Conservation (phyloP, 1,140 invertebrate species). For the Macrostomum lignano region DNA sequence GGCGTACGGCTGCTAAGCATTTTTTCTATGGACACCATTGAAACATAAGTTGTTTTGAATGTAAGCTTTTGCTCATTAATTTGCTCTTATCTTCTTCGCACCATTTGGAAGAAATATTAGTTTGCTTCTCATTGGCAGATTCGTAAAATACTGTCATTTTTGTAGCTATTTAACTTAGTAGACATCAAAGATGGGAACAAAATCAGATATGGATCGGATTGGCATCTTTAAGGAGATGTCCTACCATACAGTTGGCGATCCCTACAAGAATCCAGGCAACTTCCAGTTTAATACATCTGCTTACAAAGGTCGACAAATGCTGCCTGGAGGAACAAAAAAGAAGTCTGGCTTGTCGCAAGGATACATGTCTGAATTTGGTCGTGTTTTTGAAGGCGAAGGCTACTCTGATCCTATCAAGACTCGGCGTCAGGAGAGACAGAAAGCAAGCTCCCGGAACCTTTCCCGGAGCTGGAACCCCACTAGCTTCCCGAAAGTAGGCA, state of each 20-base stretch:
- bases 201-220: slow-evolving; percentile 26
- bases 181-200: slow-evolving; percentile 9
- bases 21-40: too few relatives aligned
- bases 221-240: slow-evolving; percentile 26
- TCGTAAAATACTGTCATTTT: too few relatives aligned
- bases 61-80: too few relatives aligned
- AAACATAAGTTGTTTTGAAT: too few relatives aligned
- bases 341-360: slow-evolving; percentile 17
- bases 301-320: slow-evolving; percentile 22
- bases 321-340: slow-evolving; percentile 17
- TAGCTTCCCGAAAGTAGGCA: neutral
- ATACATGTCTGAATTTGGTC: slow-evolving; percentile 19
- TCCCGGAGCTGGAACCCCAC: slow-evolving; percentile 17
- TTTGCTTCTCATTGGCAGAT: too few relatives aligned
- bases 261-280: slow-evolving; percentile 13
- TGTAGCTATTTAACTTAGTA: too few relatives aligned
- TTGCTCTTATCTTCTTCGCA: too few relatives aligned
- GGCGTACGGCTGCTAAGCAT: too few relatives aligned
- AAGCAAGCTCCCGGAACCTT: slow-evolving; percentile 18
- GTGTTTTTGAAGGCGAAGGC: slow-evolving; percentile 21
- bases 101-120: too few relatives aligned
- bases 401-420: slow-evolving; percentile 23
- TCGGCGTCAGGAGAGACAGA: slow-evolving; percentile 15
- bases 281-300: slow-evolving; percentile 21
- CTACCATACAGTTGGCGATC: slow-evolving; percentile 22